These are phyloP conservation scores for Aphodius granarius DNA, from an alignment of 2,888 invertebrate species.

Conservation along the genomic window DNA sequence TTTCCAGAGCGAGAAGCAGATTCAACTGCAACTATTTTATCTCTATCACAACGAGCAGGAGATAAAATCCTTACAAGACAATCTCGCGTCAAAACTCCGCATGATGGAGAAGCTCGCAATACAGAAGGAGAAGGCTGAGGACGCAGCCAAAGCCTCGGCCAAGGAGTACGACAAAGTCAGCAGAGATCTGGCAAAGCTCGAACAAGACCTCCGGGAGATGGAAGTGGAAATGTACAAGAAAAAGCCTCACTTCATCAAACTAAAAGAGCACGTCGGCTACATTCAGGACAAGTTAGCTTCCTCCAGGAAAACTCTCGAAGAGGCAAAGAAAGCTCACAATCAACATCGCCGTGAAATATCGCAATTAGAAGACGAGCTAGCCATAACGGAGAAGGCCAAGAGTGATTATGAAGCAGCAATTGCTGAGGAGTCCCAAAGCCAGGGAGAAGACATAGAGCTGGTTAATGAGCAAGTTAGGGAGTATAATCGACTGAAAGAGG, in stretches of 20 bases:
- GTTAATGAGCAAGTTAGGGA: slow-evolving; percentile 93
- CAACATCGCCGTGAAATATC: slow-evolving; percentile 88
- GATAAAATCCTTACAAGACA: slow-evolving; percentile 77
- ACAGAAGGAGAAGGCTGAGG: slow-evolving; percentile 87
- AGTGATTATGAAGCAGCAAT: slow-evolving; percentile 82
- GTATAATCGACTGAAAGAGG: slow-evolving; percentile 94
- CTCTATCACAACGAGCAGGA: slow-evolving; percentile 93
- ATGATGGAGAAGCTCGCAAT: slow-evolving; percentile 82
- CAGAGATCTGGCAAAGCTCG: slow-evolving; percentile 89
- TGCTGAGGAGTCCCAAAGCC: slow-evolving; percentile 76
- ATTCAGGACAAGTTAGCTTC: slow-evolving; percentile 93
- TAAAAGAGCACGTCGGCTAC: slow-evolving; percentile 94
- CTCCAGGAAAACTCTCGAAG: slow-evolving; percentile 85
- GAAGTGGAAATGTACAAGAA: slow-evolving; percentile 95
- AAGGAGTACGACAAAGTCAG: slow-evolving; percentile 86
- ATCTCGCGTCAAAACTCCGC: slow-evolving; percentile 79
- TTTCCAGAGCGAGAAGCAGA: slow-evolving; percentile 83
- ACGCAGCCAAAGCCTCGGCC: slow-evolving; percentile 89
- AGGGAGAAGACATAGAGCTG: slow-evolving; percentile 88
- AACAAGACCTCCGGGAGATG: slow-evolving; percentile 92
- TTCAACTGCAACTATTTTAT: slow-evolving; percentile 90
- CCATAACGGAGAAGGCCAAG: slow-evolving; percentile 74
- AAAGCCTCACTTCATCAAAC: slow-evolving; percentile 93
- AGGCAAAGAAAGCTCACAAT: slow-evolving; percentile 88
- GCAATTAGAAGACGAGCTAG: slow-evolving; percentile 81